These are phyloP conservation scores for Nemotelus pantherinus DNA, from an alignment of 2,888 invertebrate species.

Conservation along the genomic window DNA sequence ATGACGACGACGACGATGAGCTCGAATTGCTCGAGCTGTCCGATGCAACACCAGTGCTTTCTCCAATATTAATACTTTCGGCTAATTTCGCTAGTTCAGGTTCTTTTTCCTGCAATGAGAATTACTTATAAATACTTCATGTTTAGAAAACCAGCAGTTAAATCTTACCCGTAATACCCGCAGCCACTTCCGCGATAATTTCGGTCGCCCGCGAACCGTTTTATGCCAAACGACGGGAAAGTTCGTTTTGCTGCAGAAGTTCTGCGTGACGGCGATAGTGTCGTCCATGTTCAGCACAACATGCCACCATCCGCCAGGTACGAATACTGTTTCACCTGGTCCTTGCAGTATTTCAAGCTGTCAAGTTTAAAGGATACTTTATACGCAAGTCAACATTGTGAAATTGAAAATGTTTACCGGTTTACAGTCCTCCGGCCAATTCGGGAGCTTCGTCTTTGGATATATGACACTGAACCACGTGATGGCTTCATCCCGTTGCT, in stretches of 20 bases:
- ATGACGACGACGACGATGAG: constrained; percentile 80
- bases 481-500: constrained; percentile 97
- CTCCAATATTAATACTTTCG: constrained; percentile 83
- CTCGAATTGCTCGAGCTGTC: constrained; percentile 90
- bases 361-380: constrained; percentile 52
- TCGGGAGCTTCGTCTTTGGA: constrained; percentile 86
- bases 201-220: constrained; percentile 93
- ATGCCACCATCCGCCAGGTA: constrained; percentile 99
- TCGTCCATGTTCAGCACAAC: constrained; percentile 96
- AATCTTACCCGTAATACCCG: constrained; percentile 67
- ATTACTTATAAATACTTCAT: background rate
- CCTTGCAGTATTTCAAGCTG: constrained; percentile 92
- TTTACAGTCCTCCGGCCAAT: constrained; percentile 91
- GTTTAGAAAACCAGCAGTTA: constrained; percentile 4
- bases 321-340: constrained; percentile 97
- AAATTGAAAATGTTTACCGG: constrained; percentile 70
- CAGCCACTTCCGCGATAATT: constrained; percentile 93
- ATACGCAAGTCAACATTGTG: background rate
- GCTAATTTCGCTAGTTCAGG: constrained; percentile 82
- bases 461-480: constrained; percentile 98
- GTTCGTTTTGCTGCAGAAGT: constrained; percentile 95
- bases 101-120: constrained; percentile 69
- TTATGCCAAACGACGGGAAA: constrained; percentile 99
- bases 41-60: constrained; percentile 90
- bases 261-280: constrained; percentile 98